A percentile compares a stretch with the other conserved stretches of the same genome.
Evolutionary conservation across 2,797 vertebrate species (phyloP).

Genomic region (Poecile montanus): DNA sequence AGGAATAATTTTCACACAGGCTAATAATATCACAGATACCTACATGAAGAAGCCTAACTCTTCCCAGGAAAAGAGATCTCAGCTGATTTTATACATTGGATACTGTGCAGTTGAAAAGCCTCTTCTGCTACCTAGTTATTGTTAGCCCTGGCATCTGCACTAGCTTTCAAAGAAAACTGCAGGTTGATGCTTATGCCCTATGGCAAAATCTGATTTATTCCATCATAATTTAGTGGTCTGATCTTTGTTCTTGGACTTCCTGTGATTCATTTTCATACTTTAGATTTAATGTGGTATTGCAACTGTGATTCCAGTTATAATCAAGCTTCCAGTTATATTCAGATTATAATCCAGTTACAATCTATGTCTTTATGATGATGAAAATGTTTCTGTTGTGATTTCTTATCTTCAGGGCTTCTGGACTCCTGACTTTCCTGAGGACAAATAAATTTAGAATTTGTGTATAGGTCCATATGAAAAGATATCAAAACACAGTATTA

Average conservation of each 20-base stretch:
- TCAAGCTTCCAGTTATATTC: background rate
- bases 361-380: background rate
- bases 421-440: background rate
- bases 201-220: conserved; percentile 26
- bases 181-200: background rate
- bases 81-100: background rate
- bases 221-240: background rate
- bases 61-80: background rate
- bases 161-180: conserved; percentile 11
- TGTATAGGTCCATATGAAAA: background rate
- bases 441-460: background rate
- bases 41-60: background rate
- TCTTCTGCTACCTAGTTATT: conserved; percentile 4
- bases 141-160: background rate
- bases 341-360: too few species aligned
- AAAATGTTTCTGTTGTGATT: background rate
- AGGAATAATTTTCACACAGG: background rate
- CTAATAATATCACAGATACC: background rate
- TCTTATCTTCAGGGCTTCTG: background rate
- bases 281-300: background rate
- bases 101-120: background rate
- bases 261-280: conserved; percentile 18
- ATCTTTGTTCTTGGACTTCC: background rate
- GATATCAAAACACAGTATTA: background rate
- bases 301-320: background rate